A percentile compares a stretch with the other conserved stretches of the same genome.
phyloP scores from a whole-genome alignment of 2,797 vertebrate species.

The Neosilurus hyrtlii region DNA sequence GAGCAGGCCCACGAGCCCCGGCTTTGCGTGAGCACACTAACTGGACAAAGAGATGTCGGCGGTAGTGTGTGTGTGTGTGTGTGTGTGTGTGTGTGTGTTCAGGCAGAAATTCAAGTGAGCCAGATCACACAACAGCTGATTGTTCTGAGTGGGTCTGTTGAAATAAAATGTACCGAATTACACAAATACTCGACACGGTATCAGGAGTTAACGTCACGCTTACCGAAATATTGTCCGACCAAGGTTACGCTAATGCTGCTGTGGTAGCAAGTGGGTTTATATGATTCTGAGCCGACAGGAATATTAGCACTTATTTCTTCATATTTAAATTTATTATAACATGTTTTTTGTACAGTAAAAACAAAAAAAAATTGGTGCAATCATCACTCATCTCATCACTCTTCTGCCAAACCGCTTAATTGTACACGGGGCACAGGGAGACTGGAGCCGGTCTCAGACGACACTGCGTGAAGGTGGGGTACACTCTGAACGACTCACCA shows the following conservation, averaged over 20 bases:
- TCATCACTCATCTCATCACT: too few species aligned
- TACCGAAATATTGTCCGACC: neutral
- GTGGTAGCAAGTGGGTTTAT: neutral
- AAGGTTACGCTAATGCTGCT: neutral
- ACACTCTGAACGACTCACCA: too few species aligned
- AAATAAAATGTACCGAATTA: constrained; percentile 13
- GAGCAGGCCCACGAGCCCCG: constrained; percentile 12
- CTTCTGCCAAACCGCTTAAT: too few species aligned
- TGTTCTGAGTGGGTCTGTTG: neutral
- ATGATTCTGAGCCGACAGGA: neutral
- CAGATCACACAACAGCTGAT: constrained; percentile 4
- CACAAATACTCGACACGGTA: neutral
- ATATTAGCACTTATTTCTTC: neutral
- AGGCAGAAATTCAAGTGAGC: neutral
- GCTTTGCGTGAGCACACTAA: constrained; percentile 29
- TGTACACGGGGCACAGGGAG: too few species aligned
- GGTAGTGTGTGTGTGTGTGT: constrained; percentile 13
- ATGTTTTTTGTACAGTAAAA: neutral
- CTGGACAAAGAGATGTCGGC: constrained; percentile 28
- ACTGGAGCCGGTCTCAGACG: too few species aligned
- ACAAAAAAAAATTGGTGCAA: too few species aligned
- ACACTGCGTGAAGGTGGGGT: too few species aligned
- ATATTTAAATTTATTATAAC: neutral
- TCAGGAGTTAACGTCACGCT: neutral
- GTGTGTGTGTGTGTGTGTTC: constrained; percentile 3